phyloP scores from a whole-genome alignment of 1,140 invertebrate species.

The Drosophila burlai region DNA sequence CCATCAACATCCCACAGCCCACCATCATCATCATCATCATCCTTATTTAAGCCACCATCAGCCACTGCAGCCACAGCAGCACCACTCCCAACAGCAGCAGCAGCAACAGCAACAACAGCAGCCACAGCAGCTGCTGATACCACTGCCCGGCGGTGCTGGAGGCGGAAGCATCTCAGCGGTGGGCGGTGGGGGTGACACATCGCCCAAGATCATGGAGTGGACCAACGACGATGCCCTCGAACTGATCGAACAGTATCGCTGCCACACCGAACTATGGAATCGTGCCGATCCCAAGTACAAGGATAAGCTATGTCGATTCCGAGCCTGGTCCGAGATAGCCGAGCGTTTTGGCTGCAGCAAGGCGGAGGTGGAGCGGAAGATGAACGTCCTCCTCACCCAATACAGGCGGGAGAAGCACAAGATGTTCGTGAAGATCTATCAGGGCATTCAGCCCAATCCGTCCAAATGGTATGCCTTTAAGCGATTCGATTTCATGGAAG shows the following conservation, averaged over 20 bases:
- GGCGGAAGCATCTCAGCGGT: constrained; percentile 12
- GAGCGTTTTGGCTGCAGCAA: constrained; percentile 86
- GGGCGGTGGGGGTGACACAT: constrained; percentile 42
- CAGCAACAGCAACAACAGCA: constrained; percentile 23
- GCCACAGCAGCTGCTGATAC: constrained; percentile 55
- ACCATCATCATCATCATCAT: constrained; percentile 34
- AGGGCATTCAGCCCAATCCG: constrained; percentile 83
- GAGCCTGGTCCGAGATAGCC: constrained; percentile 85
- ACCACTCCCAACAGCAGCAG: constrained; percentile 4
- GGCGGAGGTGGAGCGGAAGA: constrained; percentile 86
- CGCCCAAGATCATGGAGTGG: constrained; percentile 85
- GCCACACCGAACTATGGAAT: constrained; percentile 86
- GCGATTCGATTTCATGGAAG: constrained; percentile 83
- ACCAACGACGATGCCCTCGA: constrained; percentile 86
- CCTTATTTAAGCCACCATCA: constrained; percentile 26
- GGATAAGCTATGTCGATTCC: constrained; percentile 85
- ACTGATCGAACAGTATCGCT: constrained; percentile 86
- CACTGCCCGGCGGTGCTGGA: constrained; percentile 54
- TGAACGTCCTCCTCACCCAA: constrained; percentile 86
- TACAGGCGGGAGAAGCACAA: constrained; percentile 86
- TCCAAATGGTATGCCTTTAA: constrained; percentile 85
- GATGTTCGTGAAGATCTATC: constrained; percentile 83
- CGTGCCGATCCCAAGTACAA: constrained; percentile 86
- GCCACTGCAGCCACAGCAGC: constrained; percentile 10
- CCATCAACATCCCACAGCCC: constrained; percentile 33